Conservation (phyloP, 1,140 invertebrate genomes). For the Scaptomyza pallida region DNA sequence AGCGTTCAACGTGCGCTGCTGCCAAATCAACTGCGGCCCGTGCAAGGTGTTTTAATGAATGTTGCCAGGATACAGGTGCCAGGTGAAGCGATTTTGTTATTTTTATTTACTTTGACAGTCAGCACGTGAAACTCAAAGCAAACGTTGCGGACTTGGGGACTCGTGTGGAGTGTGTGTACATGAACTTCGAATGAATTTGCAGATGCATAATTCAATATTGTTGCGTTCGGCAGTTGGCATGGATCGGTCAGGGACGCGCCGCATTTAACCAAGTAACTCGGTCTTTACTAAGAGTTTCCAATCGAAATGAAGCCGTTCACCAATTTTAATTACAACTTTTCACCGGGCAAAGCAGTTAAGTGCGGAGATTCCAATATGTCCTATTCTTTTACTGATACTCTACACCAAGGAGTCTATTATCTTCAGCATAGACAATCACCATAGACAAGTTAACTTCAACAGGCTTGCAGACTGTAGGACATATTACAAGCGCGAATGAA, state of each 20-base stretch:
- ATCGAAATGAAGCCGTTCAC: slow-evolving; percentile 75
- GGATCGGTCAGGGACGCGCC: slow-evolving; percentile 7
- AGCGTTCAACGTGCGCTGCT: slow-evolving; percentile 30
- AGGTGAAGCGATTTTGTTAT: slow-evolving; percentile 80
- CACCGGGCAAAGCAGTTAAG: slow-evolving; percentile 57
- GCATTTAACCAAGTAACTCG: background rate
- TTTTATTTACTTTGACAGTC: slow-evolving; percentile 83
- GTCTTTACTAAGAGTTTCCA: background rate
- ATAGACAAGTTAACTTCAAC: slow-evolving; percentile 15
- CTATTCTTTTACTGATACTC: slow-evolving; percentile 7
- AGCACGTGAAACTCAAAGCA: slow-evolving; percentile 76
- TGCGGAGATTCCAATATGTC: slow-evolving; percentile 16
- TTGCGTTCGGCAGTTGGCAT: slow-evolving; percentile 34
- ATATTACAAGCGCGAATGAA: slow-evolving; percentile 5
- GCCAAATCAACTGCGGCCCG: slow-evolving; percentile 35
- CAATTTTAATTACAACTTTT: slow-evolving; percentile 77
- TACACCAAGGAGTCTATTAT: slow-evolving; percentile 37
- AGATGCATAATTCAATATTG: slow-evolving; percentile 32
- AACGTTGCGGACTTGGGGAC: slow-evolving; percentile 39
- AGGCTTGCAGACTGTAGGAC: slow-evolving; percentile 7
- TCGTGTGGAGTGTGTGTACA: background rate
- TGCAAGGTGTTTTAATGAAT: slow-evolving; percentile 82
- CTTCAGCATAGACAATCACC: background rate
- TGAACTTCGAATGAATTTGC: slow-evolving; percentile 2
- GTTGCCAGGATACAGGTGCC: slow-evolving; percentile 83